Evolutionary conservation across 2,888 invertebrate genomes (phyloP), one percentile per base, ranked within the genome.

Genomic region (Cantharis nigra): DNA sequence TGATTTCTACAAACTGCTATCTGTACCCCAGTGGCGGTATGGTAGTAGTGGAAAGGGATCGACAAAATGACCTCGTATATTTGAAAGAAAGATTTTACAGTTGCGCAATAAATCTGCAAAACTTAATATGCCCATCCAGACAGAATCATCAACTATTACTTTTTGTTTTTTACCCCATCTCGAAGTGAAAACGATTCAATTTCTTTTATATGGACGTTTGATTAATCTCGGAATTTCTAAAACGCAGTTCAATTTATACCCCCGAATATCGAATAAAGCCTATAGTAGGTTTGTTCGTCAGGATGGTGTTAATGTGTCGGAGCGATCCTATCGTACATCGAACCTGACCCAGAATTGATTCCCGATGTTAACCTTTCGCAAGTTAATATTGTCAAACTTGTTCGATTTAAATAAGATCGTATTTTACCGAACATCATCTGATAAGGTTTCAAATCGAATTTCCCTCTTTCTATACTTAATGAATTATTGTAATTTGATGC

Each of bases 401-500:
- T 28, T 77, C 77, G 74, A 81, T 81, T 81, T 79, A 81, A 81
- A 81, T 79, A 72, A 78, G 78, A 72, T 80, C 81, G 81, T 84
- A 84, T 81, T 81, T 84, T 83, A 83, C 71, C 70, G 80, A 80
- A 26, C 26, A 26, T 26, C 83, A 84, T 84, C 84, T 84, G 84
- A 84, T 84, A 84, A 81, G 78, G 83, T 82, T 83, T 82, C 82
- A 83, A 84, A 84, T 84, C 84, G 83, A 84, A 84, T 84, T 84
- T 84, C 84, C 84, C 81, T 76, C 81, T 79, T 82, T 83, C 84
- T 82, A 81, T 82, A n/a, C n/a, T 83, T 86, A 86, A 87, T 86
- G 86, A 87, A 85, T 87, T 86, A 87, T 86, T 83, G 86, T 86
- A 84, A 86, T 87, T 86, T 84, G 85, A 86, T 86, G 84, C 86